Base-by-base conservation (phyloP, 2,113 vertebrate genomes). In the Notarius quadriscutis region DNA sequence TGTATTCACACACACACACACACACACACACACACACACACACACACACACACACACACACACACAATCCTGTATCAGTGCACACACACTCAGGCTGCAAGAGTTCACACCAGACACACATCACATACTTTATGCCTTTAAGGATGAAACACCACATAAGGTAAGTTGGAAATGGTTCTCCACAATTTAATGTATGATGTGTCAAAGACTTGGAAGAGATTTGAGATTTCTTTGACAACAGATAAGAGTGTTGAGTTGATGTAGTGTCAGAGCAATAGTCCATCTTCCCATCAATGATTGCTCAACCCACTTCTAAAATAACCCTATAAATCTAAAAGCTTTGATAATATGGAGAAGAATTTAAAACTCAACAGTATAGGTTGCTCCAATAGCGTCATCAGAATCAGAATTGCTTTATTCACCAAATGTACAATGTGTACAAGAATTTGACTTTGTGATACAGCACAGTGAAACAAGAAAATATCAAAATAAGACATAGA, bases 181-280 rank as follows among this genome's bases (percentile, higher is more conserved):
- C 53, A 83, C 75, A 74, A 58, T 65, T 22, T 60, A 83, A n/a
- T 86, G 30, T 48, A 58, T 86, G 67, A 77, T 86, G 60, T 86
- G 84, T 86, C 84, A 86, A 51, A 80, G 58, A 65, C 41, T 63
- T 88, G 85, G 87, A 89, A 50, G 50, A 67, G 12, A 65, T 62
- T 57, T 63, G 25, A 15, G 12, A 62, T 22, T 48, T 58, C 1
- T 51, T 79, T 57, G 71, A 62, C 85, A 78, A 50, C 20, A 69
- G 30, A 81, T 48, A 88, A n/a, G 72, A 72, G 30, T 20, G 22
- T 6, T 81, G 65, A 83, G 25, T 62, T 75, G 60, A 77, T 58
- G 25, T 78, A 69, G 30, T 69, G 78, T 86, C 81, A 69, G 60
- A 65, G 2, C 77, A 75, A 50, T 9, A 41, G 41, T 27, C 34